phyloP scores from a whole-genome alignment of 2,113 vertebrate genomes.

The Zosterops pallidus region DNA sequence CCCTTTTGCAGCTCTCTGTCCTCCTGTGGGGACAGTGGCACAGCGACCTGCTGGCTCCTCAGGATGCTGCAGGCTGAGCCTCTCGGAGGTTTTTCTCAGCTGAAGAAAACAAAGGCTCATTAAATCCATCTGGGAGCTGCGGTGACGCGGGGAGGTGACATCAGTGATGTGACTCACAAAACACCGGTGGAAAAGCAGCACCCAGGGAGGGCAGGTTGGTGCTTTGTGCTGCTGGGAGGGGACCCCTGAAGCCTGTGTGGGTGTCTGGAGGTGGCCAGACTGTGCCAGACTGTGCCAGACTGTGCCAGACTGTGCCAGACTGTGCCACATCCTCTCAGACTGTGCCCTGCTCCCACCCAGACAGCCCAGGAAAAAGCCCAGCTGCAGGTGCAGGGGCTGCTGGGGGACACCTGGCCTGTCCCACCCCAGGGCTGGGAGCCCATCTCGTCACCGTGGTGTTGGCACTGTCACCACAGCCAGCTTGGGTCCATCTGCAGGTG shows the following conservation, averaged over 20 bases:
- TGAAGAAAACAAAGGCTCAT: conserved; percentile 38
- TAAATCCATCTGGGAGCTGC: neutral
- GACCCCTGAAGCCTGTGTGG: neutral
- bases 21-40: neutral
- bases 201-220: neutral
- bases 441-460: rapidly evolving
- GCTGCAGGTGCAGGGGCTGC: neutral
- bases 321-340: neutral
- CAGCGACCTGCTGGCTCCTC: neutral
- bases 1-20: neutral
- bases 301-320: neutral
- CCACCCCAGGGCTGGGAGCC: neutral
- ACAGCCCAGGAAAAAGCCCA: neutral
- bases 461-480: neutral
- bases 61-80: neutral
- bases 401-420: neutral
- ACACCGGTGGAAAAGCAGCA: neutral
- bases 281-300: neutral
- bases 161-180: conserved; percentile 28
- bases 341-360: neutral
- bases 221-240: neutral
- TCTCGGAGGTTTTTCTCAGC: conserved; percentile 19
- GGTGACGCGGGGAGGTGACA: conserved; percentile 7
- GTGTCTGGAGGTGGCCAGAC: neutral
- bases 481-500: neutral